Evolutionary conservation across 2,797 vertebrate species (phyloP), one percentile per base, ranked within the genome.

Genomic region (Hipposideros larvatus): DNA sequence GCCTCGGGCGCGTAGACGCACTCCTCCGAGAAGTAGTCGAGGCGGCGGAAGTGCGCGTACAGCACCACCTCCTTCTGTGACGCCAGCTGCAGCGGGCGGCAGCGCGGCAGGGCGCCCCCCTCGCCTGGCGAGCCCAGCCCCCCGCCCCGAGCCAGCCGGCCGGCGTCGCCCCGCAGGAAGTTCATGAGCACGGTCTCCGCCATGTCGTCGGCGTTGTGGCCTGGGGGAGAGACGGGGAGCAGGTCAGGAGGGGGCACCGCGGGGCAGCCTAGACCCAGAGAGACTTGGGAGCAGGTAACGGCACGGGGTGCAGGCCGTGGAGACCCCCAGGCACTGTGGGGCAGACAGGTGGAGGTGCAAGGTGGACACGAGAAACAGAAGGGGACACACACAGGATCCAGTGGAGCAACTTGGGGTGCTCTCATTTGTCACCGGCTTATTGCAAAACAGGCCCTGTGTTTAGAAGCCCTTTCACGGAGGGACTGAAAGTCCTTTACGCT

Each of bases 61-160:
- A 99, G 98, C 61, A 99, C 99, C 2, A 99, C 99, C 98, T 99
- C 99, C 96, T 99, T 99, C 98, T 99, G 99, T 4, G 99, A 99
- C 5, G 99, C 98, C 74, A 95, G 94, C 89, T 95, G 94, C 94
- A 95, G 94, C 3, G 94, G 94, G 7, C 89, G 94, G 99, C 4
- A 99, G 73, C 89, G 94, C n/a, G 89, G 94, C 94, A 95, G 84
- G 0, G 94, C 89, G 51, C 89, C 77, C 41, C 89, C 89, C 89
- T 92, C 94, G 84, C 98, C 97, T 0, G 99, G 98, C 13, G 99
- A 96, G 53, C 99, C 97, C 99, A 99, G 61, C 77, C 82, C 31
- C 51, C 96, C 3, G 79, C 87, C 15, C 98, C 99, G 87, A 98
- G 99, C 4, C 7, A 99, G 98, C 18, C 99, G 98, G 5, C 99